Evolutionary conservation across 2,888 invertebrate genomes (phyloP).

Genomic region (Myopa tessellatipennis): DNA sequence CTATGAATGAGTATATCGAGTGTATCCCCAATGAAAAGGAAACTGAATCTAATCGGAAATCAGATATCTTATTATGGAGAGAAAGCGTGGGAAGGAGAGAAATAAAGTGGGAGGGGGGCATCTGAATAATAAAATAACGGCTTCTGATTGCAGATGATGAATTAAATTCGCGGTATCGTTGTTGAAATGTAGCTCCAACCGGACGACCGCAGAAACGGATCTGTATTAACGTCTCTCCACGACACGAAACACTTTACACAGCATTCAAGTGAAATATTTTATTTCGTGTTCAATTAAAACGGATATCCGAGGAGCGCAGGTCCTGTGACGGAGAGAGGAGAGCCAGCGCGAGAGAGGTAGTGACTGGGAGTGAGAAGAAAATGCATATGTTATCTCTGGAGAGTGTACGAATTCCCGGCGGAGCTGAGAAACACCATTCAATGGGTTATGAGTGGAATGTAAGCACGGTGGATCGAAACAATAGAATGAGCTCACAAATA

Average conservation of each 20-base stretch:
- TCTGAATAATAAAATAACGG: background rate
- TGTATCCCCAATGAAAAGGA: background rate
- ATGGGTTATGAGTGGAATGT: background rate
- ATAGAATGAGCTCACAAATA: too few relatives aligned
- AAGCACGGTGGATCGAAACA: background rate
- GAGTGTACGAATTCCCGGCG: background rate
- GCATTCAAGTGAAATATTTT: background rate
- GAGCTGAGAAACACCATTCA: background rate
- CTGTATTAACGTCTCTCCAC: too few relatives aligned
- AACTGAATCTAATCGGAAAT: background rate
- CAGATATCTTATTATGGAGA: background rate
- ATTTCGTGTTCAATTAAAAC: constrained; percentile 20
- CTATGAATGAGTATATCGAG: background rate
- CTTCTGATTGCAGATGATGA: background rate
- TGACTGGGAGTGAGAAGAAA: too few relatives aligned
- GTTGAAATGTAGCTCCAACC: background rate
- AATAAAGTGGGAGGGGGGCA: too few relatives aligned
- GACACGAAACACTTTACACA: too few relatives aligned
- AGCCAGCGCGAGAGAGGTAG: background rate
- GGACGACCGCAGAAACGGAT: background rate
- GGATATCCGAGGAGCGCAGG: constrained; percentile 15
- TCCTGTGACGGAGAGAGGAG: background rate
- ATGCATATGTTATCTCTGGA: constrained; percentile 3
- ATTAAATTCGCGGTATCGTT: background rate
- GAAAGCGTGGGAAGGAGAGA: too few relatives aligned